phyloP scores from a whole-genome alignment of 1,140 invertebrate species.

The Leptestheria dahalacensis region DNA sequence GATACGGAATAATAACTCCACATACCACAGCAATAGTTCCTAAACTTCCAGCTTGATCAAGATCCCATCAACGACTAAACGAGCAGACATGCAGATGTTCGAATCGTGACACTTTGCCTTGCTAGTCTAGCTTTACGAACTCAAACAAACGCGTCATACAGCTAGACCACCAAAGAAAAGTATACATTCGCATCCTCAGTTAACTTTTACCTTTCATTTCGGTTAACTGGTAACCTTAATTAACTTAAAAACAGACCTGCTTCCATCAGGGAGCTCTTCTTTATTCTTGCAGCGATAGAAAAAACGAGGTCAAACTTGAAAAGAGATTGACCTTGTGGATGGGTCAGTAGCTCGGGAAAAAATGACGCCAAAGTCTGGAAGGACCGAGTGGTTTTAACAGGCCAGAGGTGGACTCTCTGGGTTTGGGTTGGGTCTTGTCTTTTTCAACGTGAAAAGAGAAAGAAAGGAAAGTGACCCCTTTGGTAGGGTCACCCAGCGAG shows the following conservation, averaged over 20 bases:
- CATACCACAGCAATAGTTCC: neutral
- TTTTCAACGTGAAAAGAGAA: no score
- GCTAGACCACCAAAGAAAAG: slow-evolving; percentile 44
- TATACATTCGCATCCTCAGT: neutral
- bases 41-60: neutral
- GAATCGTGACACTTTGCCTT: slow-evolving; percentile 30
- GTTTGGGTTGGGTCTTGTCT: no score
- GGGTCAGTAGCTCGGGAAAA: neutral
- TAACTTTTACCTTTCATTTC: neutral
- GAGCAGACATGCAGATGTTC: neutral
- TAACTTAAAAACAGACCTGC: neutral
- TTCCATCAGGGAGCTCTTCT: neutral
- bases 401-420: no score
- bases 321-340: no score
- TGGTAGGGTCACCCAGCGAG: no score
- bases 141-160: slow-evolving; percentile 32
- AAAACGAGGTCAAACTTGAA: no score
- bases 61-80: neutral
- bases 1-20: slow-evolving; percentile 8
- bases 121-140: slow-evolving; percentile 47
- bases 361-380: neutral
- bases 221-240: neutral
- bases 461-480: no score
- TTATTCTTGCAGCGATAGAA: no score
- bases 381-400: no score